Evolutionary conservation across 2,113 vertebrate species (phyloP).

Genomic region (Ceyx margarethae): DNA sequence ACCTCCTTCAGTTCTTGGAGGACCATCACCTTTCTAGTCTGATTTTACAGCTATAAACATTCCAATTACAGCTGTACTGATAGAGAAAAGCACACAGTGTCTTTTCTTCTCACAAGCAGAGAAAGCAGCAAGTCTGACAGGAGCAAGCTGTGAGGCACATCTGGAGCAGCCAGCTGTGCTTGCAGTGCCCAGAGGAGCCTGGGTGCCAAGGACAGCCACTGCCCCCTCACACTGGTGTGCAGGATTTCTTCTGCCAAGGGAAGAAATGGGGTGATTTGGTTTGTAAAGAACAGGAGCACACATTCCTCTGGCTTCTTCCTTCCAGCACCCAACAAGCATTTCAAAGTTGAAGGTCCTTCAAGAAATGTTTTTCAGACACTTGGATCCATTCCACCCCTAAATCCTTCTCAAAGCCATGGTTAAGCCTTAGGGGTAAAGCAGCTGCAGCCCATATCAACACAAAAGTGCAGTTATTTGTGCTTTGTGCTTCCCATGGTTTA

Average conservation of each 20-base stretch:
- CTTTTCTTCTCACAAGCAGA: neutral
- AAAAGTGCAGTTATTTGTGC: neutral
- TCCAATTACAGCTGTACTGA: neutral
- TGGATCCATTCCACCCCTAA: conserved; percentile 13
- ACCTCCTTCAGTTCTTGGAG: neutral
- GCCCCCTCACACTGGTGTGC: neutral
- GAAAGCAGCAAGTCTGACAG: neutral
- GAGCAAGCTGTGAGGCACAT: neutral
- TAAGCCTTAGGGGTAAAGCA: conserved; percentile 11
- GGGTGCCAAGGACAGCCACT: neutral
- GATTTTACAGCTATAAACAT: neutral
- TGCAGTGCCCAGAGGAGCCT: neutral
- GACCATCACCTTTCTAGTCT: neutral
- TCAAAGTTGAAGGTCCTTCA: conserved; percentile 14
- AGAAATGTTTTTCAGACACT: conserved; percentile 6
- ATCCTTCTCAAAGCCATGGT: conserved; percentile 29
- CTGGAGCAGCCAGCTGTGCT: neutral
- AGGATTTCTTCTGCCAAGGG: neutral
- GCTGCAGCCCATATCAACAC: neutral
- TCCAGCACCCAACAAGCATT: neutral
- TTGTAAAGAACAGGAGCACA: neutral
- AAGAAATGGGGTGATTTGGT: neutral
- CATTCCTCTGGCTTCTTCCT: neutral
- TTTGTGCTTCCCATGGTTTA: conserved; percentile 14
- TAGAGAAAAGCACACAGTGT: neutral